Evolutionary conservation across 2,888 invertebrate species (phyloP).

Genomic region (Chloroclysta siterata): DNA sequence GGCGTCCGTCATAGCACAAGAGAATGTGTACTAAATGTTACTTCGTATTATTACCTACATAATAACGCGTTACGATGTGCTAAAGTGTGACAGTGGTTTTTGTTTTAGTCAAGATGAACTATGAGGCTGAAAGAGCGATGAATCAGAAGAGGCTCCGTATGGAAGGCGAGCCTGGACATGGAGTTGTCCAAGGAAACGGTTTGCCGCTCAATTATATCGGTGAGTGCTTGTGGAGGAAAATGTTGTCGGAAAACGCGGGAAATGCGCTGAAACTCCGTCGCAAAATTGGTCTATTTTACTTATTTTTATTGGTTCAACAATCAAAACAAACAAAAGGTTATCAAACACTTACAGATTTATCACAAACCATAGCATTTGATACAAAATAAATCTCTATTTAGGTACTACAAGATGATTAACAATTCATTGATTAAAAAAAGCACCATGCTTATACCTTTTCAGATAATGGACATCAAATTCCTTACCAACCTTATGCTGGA

Average conservation of each 20-base stretch:
- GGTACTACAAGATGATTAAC: too few species aligned
- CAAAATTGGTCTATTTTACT: slow-evolving; percentile 10
- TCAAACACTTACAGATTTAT: not conserved
- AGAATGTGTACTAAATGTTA: slow-evolving; percentile 64
- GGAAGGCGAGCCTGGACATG: slow-evolving; percentile 82
- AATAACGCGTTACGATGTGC: slow-evolving; percentile 57
- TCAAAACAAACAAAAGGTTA: slow-evolving; percentile 35
- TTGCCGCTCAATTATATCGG: slow-evolving; percentile 83
- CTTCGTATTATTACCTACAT: slow-evolving; percentile 53
- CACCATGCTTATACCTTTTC: slow-evolving; percentile 24
- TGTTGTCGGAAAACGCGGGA: slow-evolving; percentile 41
- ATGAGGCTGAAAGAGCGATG: slow-evolving; percentile 83
- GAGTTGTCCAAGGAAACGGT: slow-evolving; percentile 82
- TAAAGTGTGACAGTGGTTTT: slow-evolving; percentile 52
- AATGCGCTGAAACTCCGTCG: slow-evolving; percentile 32
- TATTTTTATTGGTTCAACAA: slow-evolving; percentile 25
- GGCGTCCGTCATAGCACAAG: slow-evolving; percentile 80
- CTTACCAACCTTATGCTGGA: slow-evolving; percentile 80
- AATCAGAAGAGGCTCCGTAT: slow-evolving; percentile 83
- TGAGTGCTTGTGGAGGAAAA: slow-evolving; percentile 45
- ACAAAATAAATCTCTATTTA: too few species aligned
- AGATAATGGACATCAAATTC: slow-evolving; percentile 83
- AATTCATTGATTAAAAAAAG: too few species aligned
- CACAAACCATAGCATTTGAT: too few species aligned
- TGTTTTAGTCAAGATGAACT: slow-evolving; percentile 84